Percentiles rank a stretch among this genome's conserved stretches.
Evolutionary conservation across 2,888 invertebrate species (phyloP).

Genomic region (Drosophila nr. medialis): DNA sequence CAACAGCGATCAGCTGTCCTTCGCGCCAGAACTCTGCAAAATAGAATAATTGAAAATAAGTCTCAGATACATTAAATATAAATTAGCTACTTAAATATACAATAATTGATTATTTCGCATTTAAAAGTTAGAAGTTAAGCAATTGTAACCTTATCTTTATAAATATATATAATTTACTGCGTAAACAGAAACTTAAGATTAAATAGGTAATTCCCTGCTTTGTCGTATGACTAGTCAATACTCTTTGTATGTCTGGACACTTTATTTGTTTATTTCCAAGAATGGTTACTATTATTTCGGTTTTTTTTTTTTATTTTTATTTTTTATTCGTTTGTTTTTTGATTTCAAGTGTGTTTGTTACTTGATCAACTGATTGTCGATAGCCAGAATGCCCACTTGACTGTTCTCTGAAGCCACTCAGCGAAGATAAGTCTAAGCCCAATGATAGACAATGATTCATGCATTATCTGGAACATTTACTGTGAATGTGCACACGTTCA

Average conservation of each 20-base stretch:
- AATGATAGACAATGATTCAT: constrained; percentile 16
- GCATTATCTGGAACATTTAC: constrained; percentile 30
- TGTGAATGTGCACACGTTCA: constrained; percentile 11
- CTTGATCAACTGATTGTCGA: background rate
- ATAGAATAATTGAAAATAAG: background rate
- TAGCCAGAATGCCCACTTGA: background rate
- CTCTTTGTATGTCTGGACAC: background rate
- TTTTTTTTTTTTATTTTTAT: no score
- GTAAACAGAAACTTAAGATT: background rate
- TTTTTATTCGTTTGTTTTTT: background rate
- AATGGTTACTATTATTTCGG: background rate
- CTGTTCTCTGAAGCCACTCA: background rate
- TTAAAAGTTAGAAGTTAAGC: background rate
- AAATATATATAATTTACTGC: background rate
- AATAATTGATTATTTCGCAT: background rate
- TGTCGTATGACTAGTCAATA: background rate
- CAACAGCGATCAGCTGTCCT: background rate
- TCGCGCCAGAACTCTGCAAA: background rate
- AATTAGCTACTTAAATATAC: background rate
- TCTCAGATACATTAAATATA: background rate
- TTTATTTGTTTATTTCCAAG: background rate
- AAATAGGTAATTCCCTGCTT: background rate
- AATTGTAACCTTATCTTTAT: background rate
- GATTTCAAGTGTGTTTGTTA: background rate
- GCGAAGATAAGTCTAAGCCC: background rate